Evolutionary conservation across 2,797 vertebrate species (phyloP), one percentile per base, ranked within the genome.

Genomic region (Brachymystax lenok): DNA sequence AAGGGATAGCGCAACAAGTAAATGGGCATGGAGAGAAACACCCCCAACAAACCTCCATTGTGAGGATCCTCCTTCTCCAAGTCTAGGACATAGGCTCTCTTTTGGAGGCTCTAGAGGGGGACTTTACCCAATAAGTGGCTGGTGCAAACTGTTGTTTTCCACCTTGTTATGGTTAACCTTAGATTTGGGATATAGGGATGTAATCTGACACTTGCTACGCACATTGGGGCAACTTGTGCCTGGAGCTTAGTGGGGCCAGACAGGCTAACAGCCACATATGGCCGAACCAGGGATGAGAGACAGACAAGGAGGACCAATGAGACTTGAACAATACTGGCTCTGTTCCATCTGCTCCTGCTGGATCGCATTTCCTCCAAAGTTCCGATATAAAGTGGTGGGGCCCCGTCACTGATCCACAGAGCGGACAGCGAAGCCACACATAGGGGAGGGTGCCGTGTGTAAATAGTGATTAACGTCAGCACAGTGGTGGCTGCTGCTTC

Each of bases 341-440:
- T 83, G 97, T 98, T 95, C 86, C 86, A 95, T 94, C 73, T 85
- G 93, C 93, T 92, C 88, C 95, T 95, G 96, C 93, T 87, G 84
- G 94, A 94, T 97, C 96, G 94, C 95, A 94, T 96, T 97, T 97
- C 95, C 96, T 96, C 95, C 91, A 85, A 90, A 91, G 94, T 89
- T 91, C 87, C 80, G 81, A 87, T 90, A 82, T 79, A 90, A 88
- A 83, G 89, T 83, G 92, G 91, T 78, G 84, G 94, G 88, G 66
- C 91, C 90, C 92, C 94, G 94, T 94, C 95, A 94, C 91, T 91
- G 93, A 93, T 96, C 94, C 95, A 94, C 83, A 82, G 87, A 93
- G 91, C 81, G 86, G 94, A 92, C 92, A 93, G 92, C 92, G 94
- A 96, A 88, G 95, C 95, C 95, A 93, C 96, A 95, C 93, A 92